phyloP scores from a whole-genome alignment of 1,140 invertebrate species.

The Oreohelix idahoensis region DNA sequence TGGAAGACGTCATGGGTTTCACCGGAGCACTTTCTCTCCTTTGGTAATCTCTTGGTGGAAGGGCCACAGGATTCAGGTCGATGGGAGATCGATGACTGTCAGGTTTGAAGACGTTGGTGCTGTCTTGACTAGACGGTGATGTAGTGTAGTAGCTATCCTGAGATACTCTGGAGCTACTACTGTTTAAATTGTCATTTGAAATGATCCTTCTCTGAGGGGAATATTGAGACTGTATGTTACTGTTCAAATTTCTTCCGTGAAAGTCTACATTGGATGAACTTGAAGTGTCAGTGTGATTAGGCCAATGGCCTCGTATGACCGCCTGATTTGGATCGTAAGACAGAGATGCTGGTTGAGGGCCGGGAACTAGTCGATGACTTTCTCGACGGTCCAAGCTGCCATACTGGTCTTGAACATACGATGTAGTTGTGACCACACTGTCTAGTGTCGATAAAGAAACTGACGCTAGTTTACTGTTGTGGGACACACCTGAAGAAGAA shows the following conservation, averaged over 20 bases:
- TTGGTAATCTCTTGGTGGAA: constrained; percentile 27
- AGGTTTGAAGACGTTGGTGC: constrained; percentile 11
- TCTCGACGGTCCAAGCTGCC: background rate
- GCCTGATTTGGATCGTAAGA: background rate
- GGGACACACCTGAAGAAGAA: background rate
- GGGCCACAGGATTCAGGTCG: background rate
- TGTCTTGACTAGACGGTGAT: constrained; percentile 6
- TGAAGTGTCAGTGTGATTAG: background rate
- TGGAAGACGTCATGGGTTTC: background rate
- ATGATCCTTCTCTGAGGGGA: background rate
- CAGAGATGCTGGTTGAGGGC: background rate
- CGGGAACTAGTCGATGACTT: background rate
- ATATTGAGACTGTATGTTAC: background rate
- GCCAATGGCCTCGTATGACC: background rate
- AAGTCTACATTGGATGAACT: background rate
- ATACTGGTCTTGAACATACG: background rate
- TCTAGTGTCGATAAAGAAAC: background rate
- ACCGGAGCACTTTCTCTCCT: constrained; percentile 38
- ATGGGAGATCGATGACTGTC: background rate
- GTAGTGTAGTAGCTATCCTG: background rate
- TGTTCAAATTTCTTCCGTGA: background rate
- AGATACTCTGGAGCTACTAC: background rate
- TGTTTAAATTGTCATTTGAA: background rate
- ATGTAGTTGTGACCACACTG: background rate
- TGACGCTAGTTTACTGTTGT: background rate